A percentile compares a stretch with the other conserved stretches of the same genome.
Evolutionary conservation across 92 coral and sea anemone genomes (phyloP).

Genomic region (Actinernus sp.): DNA sequence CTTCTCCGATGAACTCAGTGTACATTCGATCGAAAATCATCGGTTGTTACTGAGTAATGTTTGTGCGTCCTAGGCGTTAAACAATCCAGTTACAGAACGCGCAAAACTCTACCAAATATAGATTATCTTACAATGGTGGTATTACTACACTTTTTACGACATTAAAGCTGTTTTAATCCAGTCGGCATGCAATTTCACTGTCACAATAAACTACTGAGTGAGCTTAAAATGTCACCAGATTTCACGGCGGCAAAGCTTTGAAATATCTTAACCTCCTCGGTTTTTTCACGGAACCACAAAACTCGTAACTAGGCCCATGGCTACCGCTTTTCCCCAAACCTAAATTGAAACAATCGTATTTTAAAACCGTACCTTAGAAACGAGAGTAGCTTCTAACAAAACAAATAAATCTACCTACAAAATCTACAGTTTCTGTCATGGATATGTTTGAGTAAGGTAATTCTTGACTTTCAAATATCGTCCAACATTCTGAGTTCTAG

Average conservation of each 20-base stretch:
- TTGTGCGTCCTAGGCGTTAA: too few relatives aligned
- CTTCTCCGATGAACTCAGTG: too few relatives aligned
- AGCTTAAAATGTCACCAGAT: conserved; percentile 46
- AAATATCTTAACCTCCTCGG: not conserved
- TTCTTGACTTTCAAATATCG: not conserved
- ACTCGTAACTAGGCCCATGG: too few relatives aligned
- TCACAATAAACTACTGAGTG: conserved; percentile 52
- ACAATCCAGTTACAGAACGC: too few relatives aligned
- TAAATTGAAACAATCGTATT: not conserved
- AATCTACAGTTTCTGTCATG: not conserved
- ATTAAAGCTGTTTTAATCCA: conserved; percentile 56
- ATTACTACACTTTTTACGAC: too few relatives aligned
- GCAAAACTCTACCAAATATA: too few relatives aligned
- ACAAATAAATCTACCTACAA: not conserved
- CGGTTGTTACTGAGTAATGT: too few relatives aligned
- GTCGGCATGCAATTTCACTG: conserved; percentile 48
- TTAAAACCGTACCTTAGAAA: too few relatives aligned
- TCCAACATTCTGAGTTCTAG: too few relatives aligned
- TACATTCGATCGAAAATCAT: too few relatives aligned
- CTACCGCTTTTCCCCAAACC: not conserved
- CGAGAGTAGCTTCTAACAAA: not conserved
- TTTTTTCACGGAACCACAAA: too few relatives aligned
- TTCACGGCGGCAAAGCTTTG: conserved; percentile 33
- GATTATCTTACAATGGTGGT: too few relatives aligned
- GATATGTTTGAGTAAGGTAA: not conserved